A percentile compares a stretch with the other conserved stretches of the same genome.
Evolutionary conservation across 2,888 invertebrate genomes (phyloP).

Genomic region (Agrenia bidenticulata): DNA sequence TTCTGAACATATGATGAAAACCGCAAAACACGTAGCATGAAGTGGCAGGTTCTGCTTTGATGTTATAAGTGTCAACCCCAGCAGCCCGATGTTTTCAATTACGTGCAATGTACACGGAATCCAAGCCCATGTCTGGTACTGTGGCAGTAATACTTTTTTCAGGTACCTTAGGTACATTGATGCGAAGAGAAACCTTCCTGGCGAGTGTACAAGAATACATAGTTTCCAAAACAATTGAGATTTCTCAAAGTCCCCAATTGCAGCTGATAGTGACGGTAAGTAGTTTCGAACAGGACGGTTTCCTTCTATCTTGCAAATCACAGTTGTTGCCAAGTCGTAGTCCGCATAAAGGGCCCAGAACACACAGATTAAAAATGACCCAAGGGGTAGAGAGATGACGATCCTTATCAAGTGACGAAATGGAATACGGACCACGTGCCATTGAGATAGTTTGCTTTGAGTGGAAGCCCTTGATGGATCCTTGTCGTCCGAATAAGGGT

Average conservation of each 20-base stretch:
- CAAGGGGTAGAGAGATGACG: constrained; percentile 72
- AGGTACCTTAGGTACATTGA: constrained; percentile 76
- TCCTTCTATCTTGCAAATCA: constrained; percentile 68
- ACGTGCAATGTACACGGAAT: constrained; percentile 70
- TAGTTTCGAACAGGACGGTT: constrained; percentile 68
- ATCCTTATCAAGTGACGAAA: constrained; percentile 68
- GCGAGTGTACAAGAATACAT: constrained; percentile 77
- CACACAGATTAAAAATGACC: constrained; percentile 77
- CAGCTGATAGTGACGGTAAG: constrained; percentile 90
- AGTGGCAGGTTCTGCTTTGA: constrained; percentile 81
- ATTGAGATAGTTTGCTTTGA: constrained; percentile 10
- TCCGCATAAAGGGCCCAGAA: constrained; percentile 77
- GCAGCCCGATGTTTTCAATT: constrained; percentile 79
- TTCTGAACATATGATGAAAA: constrained; percentile 80
- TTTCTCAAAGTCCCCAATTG: constrained; percentile 86
- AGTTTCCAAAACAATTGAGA: constrained; percentile 84
- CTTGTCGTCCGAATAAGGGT: constrained; percentile 8
- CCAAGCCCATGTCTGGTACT: constrained; percentile 63
- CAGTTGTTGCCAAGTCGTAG: constrained; percentile 80
- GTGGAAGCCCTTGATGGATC: background rate
- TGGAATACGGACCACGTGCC: constrained; percentile 57
- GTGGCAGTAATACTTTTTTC: constrained; percentile 60
- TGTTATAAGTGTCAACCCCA: constrained; percentile 87
- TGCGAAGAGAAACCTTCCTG: constrained; percentile 77
- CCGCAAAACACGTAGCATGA: constrained; percentile 82